Evolutionary conservation across 2,113 vertebrate species (phyloP).

Genomic region (Suricata suricatta): DNA sequence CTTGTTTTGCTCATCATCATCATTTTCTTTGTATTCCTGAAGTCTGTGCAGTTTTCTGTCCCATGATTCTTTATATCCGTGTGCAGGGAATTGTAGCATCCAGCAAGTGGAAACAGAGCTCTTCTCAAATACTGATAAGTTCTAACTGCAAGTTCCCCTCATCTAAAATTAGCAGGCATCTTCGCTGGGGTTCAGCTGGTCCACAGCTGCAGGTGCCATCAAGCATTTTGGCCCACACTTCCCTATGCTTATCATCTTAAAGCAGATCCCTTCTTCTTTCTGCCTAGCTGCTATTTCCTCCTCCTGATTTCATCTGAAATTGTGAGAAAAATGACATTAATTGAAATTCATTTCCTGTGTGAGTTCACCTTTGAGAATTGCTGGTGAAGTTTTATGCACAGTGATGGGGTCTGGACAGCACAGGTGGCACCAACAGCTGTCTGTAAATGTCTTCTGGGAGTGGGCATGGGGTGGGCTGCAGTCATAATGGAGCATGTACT

Average conservation of each 20-base stretch:
- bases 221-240: background rate
- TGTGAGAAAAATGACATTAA: background rate
- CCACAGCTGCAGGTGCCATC: rapidly evolving
- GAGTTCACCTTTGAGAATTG: background rate
- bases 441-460: background rate
- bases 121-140: rapidly evolving
- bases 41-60: background rate
- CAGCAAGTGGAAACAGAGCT: background rate
- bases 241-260: rapidly evolving
- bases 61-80: background rate
- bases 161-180: rapidly evolving
- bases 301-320: background rate
- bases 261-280: background rate
- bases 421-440: background rate
- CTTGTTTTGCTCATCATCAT: background rate
- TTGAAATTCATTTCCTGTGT: background rate
- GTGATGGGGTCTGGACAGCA: background rate
- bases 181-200: background rate
- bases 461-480: no score
- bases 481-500: rapidly evolving
- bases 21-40: background rate
- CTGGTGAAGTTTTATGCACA: background rate
- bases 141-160: no score
- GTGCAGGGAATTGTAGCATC: no score
- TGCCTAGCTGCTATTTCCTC: background rate